Percentiles rank a stretch among this genome's conserved stretches.
Conservation (phyloP, 1,140 invertebrate genomes). For the Drosophila aff. region DNA sequence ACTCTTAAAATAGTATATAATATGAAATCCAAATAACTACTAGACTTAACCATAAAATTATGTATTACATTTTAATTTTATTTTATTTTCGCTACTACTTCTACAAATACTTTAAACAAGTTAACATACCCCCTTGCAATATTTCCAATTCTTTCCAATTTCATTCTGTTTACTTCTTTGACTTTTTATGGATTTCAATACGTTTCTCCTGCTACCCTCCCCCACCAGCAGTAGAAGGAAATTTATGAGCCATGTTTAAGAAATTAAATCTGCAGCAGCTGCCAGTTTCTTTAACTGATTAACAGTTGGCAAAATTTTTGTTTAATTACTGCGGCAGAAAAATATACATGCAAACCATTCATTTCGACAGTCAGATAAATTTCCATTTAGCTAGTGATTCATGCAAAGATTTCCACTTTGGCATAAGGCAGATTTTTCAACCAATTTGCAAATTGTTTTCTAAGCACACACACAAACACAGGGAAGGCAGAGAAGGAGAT, state of each 20-base stretch:
- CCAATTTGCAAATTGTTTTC: conserved; percentile 83
- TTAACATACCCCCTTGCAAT: not conserved
- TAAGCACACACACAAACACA: conserved; percentile 55
- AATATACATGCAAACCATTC: conserved; percentile 13
- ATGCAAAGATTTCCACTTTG: conserved; percentile 36
- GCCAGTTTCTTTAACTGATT: conserved; percentile 57
- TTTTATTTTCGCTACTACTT: too few relatives aligned
- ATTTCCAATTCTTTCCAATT: conserved; percentile 18
- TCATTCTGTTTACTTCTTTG: conserved; percentile 28
- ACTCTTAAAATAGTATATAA: not conserved
- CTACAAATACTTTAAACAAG: not conserved
- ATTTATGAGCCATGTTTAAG: conserved; percentile 72
- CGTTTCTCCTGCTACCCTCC: conserved; percentile 38
- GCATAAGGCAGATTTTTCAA: conserved; percentile 53
- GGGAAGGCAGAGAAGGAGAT: not conserved
- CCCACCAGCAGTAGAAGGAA: conserved; percentile 17
- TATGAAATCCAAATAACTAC: not conserved
- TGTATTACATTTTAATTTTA: too few relatives aligned
- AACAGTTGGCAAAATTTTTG: conserved; percentile 55
- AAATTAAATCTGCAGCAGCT: conserved; percentile 59
- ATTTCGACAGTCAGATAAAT: conserved; percentile 28
- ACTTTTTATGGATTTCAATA: conserved; percentile 63
- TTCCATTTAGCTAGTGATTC: conserved; percentile 40
- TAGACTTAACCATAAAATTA: too few relatives aligned
- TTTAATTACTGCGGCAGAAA: conserved; percentile 79